Evolutionary conservation across 2,113 vertebrate genomes (phyloP), one percentile per base, ranked within the genome.

Genomic region (Puffinus mauretanicus): DNA sequence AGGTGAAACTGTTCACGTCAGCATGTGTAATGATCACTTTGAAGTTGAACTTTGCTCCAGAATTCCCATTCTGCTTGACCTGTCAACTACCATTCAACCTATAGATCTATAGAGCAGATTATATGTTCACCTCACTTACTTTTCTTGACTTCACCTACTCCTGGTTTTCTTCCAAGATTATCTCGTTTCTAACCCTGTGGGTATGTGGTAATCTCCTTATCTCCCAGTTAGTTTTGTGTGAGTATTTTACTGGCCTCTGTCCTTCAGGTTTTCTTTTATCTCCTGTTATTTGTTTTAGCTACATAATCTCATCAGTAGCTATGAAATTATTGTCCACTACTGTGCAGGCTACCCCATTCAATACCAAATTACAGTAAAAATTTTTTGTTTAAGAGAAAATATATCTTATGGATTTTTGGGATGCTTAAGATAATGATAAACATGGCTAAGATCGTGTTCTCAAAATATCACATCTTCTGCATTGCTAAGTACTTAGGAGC

Each of bases 361-460:
- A 40, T 25, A 21, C 2, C 4, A 18, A 58, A 22, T 70, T 70
- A 54, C 11, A 34, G 16, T 60, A 54, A 70, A 64, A 76, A 42
- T 6, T 11, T 64, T 22, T 25, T 16, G 1, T 44, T 36, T 60
- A 57, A 51, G 20, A 38, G 17, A 61, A 66, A 72, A 61, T 18
- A 19, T 11, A 19, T 46, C 17, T 42, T 17, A 42, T 0, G 0
- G 1, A 7, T 38, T 52, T 60, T 70, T 3, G 3, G 6, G 13
- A 25, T 64, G 16, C 21, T 58, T 69, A 88, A 81, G 16, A 5
- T 25, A 14, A 54, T 71, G 13, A 47, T 44, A 44, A 79, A 34
- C 14, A 26, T 60, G 22, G 21, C 30, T 85, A 60, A 88, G 73
- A 47, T 12, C 64, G 2, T 29, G 15, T 42, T 58, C 25, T 84